Percentiles rank a stretch among this genome's conserved stretches.
phyloP scores from a whole-genome alignment of 2,113 vertebrate genomes.

The Pachypanchax playfairii region DNA sequence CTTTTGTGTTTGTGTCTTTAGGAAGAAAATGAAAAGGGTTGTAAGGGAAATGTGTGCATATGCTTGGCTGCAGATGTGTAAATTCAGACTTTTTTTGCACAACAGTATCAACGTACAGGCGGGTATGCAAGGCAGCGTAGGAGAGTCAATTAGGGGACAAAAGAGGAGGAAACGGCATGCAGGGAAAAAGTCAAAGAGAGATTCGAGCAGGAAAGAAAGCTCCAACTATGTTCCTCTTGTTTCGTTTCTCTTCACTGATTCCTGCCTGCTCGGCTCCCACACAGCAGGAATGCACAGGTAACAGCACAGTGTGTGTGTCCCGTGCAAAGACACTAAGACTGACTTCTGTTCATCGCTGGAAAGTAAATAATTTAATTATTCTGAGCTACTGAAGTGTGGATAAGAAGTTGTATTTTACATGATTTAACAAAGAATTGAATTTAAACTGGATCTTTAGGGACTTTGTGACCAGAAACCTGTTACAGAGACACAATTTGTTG shows the following conservation, averaged over 20 bases:
- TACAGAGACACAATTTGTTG: no score
- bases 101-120: slow-evolving; percentile 59
- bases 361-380: slow-evolving; percentile 8
- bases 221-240: slow-evolving; percentile 56
- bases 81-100: slow-evolving; percentile 17
- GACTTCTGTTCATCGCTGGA: slow-evolving; percentile 7
- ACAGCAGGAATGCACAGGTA: slow-evolving; percentile 74
- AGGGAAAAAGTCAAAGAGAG: slow-evolving; percentile 60
- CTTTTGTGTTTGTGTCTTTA: slow-evolving; percentile 31
- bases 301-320: slow-evolving; percentile 12
- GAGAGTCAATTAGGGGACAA: slow-evolving; percentile 73
- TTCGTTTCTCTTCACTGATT: slow-evolving; percentile 57
- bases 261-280: slow-evolving; percentile 70
- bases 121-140: slow-evolving; percentile 59
- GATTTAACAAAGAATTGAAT: no score
- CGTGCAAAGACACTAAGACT: slow-evolving; percentile 2
- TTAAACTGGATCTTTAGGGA: no score
- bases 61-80: slow-evolving; percentile 21
- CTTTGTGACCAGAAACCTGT: no score
- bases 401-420: neutral
- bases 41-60: slow-evolving; percentile 5
- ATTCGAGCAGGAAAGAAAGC: slow-evolving; percentile 44
- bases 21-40: slow-evolving; percentile 4
- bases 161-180: slow-evolving; percentile 56
- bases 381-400: neutral